Percentiles rank a stretch among this genome's conserved stretches.
phyloP scores from a whole-genome alignment of 30 jellyfish, hydroid and myxozoan species.

The Nemopilema nomurai region DNA sequence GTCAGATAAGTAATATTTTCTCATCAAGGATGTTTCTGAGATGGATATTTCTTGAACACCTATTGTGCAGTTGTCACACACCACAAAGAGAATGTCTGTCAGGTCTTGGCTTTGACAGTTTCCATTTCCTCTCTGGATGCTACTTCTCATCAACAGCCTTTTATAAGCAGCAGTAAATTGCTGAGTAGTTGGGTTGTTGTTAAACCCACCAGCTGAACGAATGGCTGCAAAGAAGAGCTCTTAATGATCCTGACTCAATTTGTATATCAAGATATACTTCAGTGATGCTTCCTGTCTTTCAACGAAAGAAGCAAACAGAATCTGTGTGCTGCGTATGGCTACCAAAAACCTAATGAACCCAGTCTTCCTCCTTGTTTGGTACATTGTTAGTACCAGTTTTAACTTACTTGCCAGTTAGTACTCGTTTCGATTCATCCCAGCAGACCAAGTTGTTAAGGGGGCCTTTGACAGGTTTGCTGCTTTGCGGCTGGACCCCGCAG shows the following conservation, averaged over 20 bases:
- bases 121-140: slow-evolving; percentile 29
- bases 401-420: too few relatives aligned
- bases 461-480: too few relatives aligned
- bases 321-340: slow-evolving; percentile 23
- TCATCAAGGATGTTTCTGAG: slow-evolving; percentile 12
- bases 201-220: slow-evolving; percentile 66
- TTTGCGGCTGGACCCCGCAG: too few relatives aligned
- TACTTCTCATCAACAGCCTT: slow-evolving; percentile 28
- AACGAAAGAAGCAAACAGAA: slow-evolving; percentile 11
- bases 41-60: background rate
- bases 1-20: slow-evolving; percentile 18
- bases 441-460: too few relatives aligned
- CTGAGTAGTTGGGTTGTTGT: slow-evolving; percentile 71
- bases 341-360: slow-evolving; percentile 52
- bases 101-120: slow-evolving; percentile 43
- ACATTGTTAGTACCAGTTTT: too few relatives aligned
- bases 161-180: slow-evolving; percentile 47
- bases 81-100: slow-evolving; percentile 9
- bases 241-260: slow-evolving; percentile 71
- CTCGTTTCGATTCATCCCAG: too few relatives aligned
- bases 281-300: slow-evolving; percentile 41
- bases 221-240: slow-evolving; percentile 74
- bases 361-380: slow-evolving; percentile 33
- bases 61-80: slow-evolving; percentile 14
- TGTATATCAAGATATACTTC: slow-evolving; percentile 64